Evolutionary conservation across 2,888 invertebrate species (phyloP), one percentile per base, ranked within the genome.

Genomic region (Leucoma salicis): DNA sequence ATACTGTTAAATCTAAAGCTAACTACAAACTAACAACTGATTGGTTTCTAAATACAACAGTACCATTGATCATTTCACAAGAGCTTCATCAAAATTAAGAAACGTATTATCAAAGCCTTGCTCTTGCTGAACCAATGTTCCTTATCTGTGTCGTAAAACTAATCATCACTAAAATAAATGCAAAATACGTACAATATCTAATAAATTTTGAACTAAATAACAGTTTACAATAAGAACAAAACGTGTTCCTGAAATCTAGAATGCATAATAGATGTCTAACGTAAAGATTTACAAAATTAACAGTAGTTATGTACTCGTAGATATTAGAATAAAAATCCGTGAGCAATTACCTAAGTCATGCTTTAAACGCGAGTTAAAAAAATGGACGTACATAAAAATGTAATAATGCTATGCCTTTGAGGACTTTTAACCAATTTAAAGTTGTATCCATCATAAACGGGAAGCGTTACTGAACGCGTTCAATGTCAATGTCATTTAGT

Each of bases 1-100:
- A 60, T 57, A 59, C 57, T 59, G 58, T 29, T 21, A 25, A 21
- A 39, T 28, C 43, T 54, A 46, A 54, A 45, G 5, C 40, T 25
- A 41, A 31, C 42, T 41, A 42, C 49, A 50, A 49, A 53, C 37
- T 50, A 37, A 49, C 43, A 57, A 58, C 53, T 53, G 50, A 18
- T 41, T 25, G 33, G 28, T 18, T 42, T 39, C 33, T 24, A 31
- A 34, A n/a, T 14, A n/a, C n/a, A 15, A 14, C 10, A 33, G n/a
- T 27, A 15, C 35, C 25, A 29, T 35, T 42, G 33, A 10, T 28
- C 29, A 35, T 11, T 35, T 42, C 8, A 31, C 14, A 31, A 27
- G 18, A 42, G 5, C n/a, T 5, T 40, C 15, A 24, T 15, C n/a
- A 14, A 32, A 37, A 40, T 31, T 37, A 24, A 16, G 21, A 27